These are phyloP conservation scores for Serranus cabrilla DNA, from an alignment of 2,797 vertebrate genomes.

Conservation along the genomic window DNA sequence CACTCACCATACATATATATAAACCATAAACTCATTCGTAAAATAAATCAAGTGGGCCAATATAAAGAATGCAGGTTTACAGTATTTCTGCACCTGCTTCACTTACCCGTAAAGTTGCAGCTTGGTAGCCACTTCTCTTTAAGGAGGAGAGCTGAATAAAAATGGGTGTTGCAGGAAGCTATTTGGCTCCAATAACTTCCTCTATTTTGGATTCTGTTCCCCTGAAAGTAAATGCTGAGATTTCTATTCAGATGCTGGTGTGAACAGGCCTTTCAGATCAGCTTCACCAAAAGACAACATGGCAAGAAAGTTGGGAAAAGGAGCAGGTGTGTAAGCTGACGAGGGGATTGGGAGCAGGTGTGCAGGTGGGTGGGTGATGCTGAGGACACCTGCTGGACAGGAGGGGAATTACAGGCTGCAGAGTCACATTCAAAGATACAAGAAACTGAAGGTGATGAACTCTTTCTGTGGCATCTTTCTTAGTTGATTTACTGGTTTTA, in stretches of 20 bases:
- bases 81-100: no score
- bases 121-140: no score
- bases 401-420: neutral
- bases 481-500: conserved; percentile 18
- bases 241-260: neutral
- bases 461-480: neutral
- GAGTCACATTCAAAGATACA: neutral
- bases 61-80: no score
- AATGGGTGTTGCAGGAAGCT: neutral
- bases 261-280: neutral
- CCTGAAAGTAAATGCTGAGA: neutral
- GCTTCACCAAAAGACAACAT: neutral
- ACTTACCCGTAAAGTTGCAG: no score
- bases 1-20: no score
- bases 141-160: no score
- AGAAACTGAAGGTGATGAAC: conserved; percentile 3
- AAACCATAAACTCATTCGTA: no score
- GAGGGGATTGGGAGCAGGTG: neutral
- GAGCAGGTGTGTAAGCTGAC: no score
- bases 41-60: no score
- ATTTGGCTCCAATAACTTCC: neutral
- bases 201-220: neutral
- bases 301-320: neutral
- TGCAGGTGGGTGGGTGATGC: neutral
- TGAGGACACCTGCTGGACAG: neutral